phyloP scores from a whole-genome alignment of 92 coral and sea anemone species.

The Desmophyllum pertusum region DNA sequence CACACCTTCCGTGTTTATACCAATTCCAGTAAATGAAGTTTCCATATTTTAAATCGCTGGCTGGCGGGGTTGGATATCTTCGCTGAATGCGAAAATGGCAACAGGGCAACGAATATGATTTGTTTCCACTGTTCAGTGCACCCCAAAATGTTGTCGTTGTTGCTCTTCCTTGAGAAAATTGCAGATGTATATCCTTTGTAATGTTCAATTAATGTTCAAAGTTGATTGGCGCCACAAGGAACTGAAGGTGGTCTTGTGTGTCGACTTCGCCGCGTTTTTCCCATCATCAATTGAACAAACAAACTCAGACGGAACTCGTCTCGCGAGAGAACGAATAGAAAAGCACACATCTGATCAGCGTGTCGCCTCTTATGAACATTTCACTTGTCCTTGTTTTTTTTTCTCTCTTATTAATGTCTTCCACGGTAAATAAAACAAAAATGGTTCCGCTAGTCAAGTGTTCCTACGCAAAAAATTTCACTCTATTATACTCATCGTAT shows the following conservation, averaged over 20 bases:
- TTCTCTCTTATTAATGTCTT: constrained; percentile 27
- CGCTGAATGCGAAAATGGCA: neutral
- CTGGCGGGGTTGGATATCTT: neutral
- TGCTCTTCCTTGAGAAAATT: neutral
- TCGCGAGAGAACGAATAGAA: neutral
- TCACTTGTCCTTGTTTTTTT: constrained; percentile 19
- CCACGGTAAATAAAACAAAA: constrained; percentile 25
- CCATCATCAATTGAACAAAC: neutral
- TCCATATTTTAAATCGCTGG: constrained; percentile 1
- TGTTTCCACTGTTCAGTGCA: neutral
- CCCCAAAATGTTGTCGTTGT: neutral
- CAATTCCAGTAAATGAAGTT: constrained; percentile 9
- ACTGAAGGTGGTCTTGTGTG: neutral
- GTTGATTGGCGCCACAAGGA: neutral
- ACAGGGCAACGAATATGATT: neutral
- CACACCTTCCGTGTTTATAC: neutral
- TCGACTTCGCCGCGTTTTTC: constrained; percentile 1
- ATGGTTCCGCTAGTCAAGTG: constrained; percentile 41
- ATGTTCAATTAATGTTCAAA: neutral
- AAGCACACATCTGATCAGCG: neutral
- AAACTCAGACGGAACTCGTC: neutral
- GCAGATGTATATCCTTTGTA: neutral
- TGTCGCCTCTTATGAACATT: constrained; percentile 20
- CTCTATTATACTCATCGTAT: constrained; percentile 7
- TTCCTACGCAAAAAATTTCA: constrained; percentile 41